These are phyloP conservation scores for Drosophila algonquin DNA, from an alignment of 2,888 invertebrate species.

Conservation along the genomic window DNA sequence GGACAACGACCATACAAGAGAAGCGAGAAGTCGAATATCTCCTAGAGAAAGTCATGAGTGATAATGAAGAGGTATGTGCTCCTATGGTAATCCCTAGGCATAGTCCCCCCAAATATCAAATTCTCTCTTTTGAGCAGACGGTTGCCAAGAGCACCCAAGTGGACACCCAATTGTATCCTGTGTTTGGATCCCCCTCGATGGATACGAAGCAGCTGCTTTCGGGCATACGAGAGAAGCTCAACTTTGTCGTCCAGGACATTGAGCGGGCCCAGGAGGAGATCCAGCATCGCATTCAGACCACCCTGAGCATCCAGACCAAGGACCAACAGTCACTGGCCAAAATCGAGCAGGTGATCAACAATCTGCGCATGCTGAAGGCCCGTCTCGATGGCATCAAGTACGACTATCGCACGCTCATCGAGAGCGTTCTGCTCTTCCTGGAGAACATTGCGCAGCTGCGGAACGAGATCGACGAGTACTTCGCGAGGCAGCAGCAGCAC, in stretches of 20 bases:
- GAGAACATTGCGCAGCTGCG: constrained; percentile 87
- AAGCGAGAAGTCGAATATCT: constrained; percentile 85
- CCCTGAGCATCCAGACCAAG: constrained; percentile 87
- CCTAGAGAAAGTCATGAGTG: constrained; percentile 86
- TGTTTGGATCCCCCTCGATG: constrained; percentile 87
- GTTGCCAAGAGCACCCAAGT: constrained; percentile 88
- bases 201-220: constrained; percentile 86
- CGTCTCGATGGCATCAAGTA: constrained; percentile 88
- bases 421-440: constrained; percentile 89
- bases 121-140: constrained; percentile 84
- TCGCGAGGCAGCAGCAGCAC: constrained; percentile 78
- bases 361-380: constrained; percentile 88
- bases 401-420: constrained; percentile 89
- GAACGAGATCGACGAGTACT: constrained; percentile 86
- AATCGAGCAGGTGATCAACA: constrained; percentile 87
- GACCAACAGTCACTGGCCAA: constrained; percentile 85
- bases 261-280: constrained; percentile 88
- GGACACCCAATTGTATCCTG: constrained; percentile 90
- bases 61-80: constrained; percentile 87
- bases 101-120: too few species aligned
- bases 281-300: constrained; percentile 87
- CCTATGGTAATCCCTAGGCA: background rate
- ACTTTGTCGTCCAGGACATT: constrained; percentile 86
- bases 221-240: constrained; percentile 86
- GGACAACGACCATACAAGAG: constrained; percentile 88